Evolutionary conservation across 2,797 vertebrate genomes (phyloP).

Genomic region (Anguilla pacifica): DNA sequence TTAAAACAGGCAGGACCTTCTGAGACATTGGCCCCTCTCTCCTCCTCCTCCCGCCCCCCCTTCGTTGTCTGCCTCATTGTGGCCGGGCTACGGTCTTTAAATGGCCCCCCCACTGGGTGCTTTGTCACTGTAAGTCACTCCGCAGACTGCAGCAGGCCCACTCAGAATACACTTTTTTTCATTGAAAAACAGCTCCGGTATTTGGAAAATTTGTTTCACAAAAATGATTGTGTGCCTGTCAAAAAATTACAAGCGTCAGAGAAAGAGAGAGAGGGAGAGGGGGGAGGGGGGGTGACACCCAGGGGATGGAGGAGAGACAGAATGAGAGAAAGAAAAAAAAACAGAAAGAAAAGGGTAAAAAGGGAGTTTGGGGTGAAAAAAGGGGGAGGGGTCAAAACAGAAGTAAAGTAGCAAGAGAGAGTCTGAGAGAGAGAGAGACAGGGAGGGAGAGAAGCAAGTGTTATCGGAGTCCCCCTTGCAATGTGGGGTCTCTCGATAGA

Average conservation of each 20-base stretch:
- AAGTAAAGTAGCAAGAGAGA: slow-evolving; percentile 41
- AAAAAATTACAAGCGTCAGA: slow-evolving; percentile 65
- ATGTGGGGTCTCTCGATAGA: slow-evolving; percentile 76
- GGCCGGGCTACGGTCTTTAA: slow-evolving; percentile 63
- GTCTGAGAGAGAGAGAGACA: slow-evolving; percentile 48
- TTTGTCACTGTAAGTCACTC: slow-evolving; percentile 81
- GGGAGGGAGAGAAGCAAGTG: slow-evolving; percentile 50
- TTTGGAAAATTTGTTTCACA: background rate
- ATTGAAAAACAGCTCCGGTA: slow-evolving; percentile 53
- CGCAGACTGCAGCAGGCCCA: slow-evolving; percentile 65
- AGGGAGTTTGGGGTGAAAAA: background rate
- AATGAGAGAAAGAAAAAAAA: background rate
- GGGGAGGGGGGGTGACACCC: background rate
- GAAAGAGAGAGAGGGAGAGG: slow-evolving; percentile 30
- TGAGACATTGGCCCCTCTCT: slow-evolving; percentile 66
- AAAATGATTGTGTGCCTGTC: slow-evolving; percentile 65
- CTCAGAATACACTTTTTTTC: slow-evolving; percentile 61
- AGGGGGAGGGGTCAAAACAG: slow-evolving; percentile 27
- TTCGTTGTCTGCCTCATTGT: slow-evolving; percentile 77
- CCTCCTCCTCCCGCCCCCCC: slow-evolving; percentile 20
- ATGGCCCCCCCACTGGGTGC: slow-evolving; percentile 54
- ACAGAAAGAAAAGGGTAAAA: background rate
- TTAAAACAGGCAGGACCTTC: slow-evolving; percentile 76
- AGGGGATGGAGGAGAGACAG: background rate
- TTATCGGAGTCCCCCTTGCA: slow-evolving; percentile 39